Evolutionary conservation across 2,113 vertebrate genomes (phyloP).

Genomic region (Pampusana beccarii): DNA sequence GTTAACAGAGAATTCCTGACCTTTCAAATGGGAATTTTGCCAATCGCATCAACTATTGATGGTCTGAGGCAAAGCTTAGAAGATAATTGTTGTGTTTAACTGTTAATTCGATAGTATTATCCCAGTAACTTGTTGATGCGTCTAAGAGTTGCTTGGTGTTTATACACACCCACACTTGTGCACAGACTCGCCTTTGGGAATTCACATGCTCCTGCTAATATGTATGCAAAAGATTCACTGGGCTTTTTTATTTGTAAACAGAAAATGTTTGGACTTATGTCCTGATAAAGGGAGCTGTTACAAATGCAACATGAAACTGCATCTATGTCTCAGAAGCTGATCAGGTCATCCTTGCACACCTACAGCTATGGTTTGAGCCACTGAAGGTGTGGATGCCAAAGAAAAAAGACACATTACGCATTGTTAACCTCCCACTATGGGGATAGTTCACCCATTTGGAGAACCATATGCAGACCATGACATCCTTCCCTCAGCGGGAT

Average conservation of each 20-base stretch:
- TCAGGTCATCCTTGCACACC: conserved; percentile 78
- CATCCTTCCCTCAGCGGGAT: conserved; percentile 76
- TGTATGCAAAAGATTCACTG: background rate
- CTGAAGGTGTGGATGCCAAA: conserved; percentile 66
- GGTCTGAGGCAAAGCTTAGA: background rate
- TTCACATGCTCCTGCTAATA: background rate
- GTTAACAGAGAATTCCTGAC: background rate
- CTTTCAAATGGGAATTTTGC: background rate
- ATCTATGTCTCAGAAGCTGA: conserved; percentile 79
- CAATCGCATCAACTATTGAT: background rate
- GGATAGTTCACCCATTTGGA: conserved; percentile 76
- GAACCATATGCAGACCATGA: conserved; percentile 61
- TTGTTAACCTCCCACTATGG: conserved; percentile 42
- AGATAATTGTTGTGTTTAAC: background rate
- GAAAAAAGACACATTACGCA: conserved; percentile 62
- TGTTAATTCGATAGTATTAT: conserved; percentile 10
- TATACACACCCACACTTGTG: background rate
- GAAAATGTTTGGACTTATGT: conserved; percentile 76
- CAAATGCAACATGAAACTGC: conserved; percentile 70
- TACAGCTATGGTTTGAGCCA: conserved; percentile 69
- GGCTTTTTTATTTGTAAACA: conserved; percentile 54
- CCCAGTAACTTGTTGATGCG: background rate
- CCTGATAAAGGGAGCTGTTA: conserved; percentile 68
- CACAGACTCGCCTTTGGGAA: background rate
- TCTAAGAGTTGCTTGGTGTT: background rate